Conservation (phyloP, 2,888 invertebrate species). For the Psylliodes chrysocephalus region DNA sequence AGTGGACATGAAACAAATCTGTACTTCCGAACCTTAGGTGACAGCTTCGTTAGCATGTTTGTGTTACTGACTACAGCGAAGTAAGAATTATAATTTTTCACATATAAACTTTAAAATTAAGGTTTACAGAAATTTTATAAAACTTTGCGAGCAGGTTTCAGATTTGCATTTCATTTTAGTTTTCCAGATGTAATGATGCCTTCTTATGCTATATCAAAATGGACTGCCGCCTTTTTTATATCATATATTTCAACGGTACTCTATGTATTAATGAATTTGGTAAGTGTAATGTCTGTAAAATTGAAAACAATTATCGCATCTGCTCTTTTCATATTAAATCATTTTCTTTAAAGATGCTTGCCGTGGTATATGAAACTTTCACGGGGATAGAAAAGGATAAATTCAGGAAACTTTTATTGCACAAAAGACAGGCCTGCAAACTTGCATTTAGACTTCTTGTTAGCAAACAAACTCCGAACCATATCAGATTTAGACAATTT, state of each 20-base stretch:
- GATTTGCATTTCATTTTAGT: conserved; percentile 70
- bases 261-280: conserved; percentile 90
- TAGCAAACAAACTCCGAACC: conserved; percentile 77
- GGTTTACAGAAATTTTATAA: too few relatives aligned
- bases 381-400: conserved; percentile 87
- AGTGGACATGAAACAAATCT: conserved; percentile 77
- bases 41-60: conserved; percentile 89
- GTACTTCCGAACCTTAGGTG: conserved; percentile 81
- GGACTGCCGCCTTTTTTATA: conserved; percentile 88
- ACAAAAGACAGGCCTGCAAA: conserved; percentile 83
- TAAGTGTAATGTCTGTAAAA: conserved; percentile 68
- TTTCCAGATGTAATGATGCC: conserved; percentile 96
- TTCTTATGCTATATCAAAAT: conserved; percentile 81
- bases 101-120: too few relatives aligned
- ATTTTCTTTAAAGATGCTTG: conserved; percentile 74
- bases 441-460: conserved; percentile 84
- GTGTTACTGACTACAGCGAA: conserved; percentile 91
- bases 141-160: too few relatives aligned
- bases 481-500: conserved; percentile 79
- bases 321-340: not conserved
- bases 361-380: conserved; percentile 91
- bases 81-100: too few relatives aligned
- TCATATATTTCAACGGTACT: conserved; percentile 85
- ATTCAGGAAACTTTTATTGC: conserved; percentile 82
- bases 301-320: not conserved